These are phyloP conservation scores for Lepilemur septentrionalis DNA, from an alignment of 2,797 vertebrate species.

Conservation along the genomic window DNA sequence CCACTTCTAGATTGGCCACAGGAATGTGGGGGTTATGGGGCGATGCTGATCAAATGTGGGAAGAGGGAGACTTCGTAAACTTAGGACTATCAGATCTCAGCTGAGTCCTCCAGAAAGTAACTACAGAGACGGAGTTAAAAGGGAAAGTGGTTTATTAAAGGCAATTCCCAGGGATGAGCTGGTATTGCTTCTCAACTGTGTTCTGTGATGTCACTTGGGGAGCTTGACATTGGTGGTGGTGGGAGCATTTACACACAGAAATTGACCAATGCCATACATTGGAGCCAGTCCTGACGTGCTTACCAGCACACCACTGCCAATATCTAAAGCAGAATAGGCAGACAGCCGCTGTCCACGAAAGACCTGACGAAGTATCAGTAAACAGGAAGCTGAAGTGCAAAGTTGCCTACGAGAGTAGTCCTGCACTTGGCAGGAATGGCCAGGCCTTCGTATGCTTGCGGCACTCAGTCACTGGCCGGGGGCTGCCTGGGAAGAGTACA, in stretches of 20 bases:
- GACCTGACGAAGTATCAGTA: neutral
- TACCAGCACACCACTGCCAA: neutral
- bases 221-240: neutral
- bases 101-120: neutral
- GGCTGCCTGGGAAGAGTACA: neutral
- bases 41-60: neutral
- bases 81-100: neutral
- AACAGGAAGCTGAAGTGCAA: neutral
- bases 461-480: fast-evolving
- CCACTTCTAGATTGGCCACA: neutral
- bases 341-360: neutral
- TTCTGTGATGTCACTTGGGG: neutral
- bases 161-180: neutral
- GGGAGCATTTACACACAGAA: neutral
- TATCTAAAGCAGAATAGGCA: neutral
- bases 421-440: neutral
- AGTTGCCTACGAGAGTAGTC: too few relatives aligned
- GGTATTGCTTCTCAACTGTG: neutral
- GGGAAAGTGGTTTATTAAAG: neutral
- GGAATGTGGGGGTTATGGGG: too few relatives aligned
- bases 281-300: neutral
- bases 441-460: neutral
- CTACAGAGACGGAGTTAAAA: neutral
- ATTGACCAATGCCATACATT: neutral
- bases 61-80: neutral